Evolutionary conservation across 2,797 vertebrate genomes (phyloP).

Genomic region (Pogoniulus pusillus): DNA sequence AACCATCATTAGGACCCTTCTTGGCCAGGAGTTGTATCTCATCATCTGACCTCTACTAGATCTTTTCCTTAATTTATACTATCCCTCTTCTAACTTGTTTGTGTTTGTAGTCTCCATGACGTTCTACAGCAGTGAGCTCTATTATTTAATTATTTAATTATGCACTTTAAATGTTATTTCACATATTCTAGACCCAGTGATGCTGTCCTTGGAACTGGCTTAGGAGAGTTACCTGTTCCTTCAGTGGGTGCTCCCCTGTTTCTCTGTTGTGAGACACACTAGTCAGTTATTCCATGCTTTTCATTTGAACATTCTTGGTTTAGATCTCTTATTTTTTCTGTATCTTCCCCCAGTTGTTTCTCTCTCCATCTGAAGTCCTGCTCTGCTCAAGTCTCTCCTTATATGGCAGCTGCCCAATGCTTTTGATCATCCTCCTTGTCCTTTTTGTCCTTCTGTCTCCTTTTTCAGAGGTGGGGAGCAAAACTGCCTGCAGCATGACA

Average conservation of each 20-base stretch:
- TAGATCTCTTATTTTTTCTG: background rate
- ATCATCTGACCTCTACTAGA: background rate
- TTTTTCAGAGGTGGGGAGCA: slow-evolving; percentile 40
- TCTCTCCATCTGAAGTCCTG: background rate
- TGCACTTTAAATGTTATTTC: background rate
- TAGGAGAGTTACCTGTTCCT: background rate
- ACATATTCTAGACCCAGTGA: background rate
- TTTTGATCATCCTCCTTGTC: slow-evolving; percentile 30
- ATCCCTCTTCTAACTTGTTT: slow-evolving; percentile 34
- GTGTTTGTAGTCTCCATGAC: slow-evolving; percentile 40
- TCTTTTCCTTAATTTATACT: slow-evolving; percentile 34
- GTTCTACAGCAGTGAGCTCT: background rate
- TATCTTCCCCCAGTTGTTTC: background rate
- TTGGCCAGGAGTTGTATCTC: background rate
- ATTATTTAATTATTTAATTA: slow-evolving; percentile 16
- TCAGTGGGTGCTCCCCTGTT: background rate
- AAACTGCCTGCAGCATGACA: background rate
- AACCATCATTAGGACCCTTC: background rate
- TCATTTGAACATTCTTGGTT: background rate
- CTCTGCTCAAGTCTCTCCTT: background rate
- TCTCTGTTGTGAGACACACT: background rate
- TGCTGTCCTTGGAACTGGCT: background rate
- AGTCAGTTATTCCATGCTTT: background rate
- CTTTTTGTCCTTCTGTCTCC: slow-evolving; percentile 34
- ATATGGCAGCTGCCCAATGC: slow-evolving; percentile 19